A percentile compares a stretch with the other conserved stretches of the same genome.
Evolutionary conservation across 2,797 vertebrate genomes (phyloP).

Genomic region (Monodelphis domestica): DNA sequence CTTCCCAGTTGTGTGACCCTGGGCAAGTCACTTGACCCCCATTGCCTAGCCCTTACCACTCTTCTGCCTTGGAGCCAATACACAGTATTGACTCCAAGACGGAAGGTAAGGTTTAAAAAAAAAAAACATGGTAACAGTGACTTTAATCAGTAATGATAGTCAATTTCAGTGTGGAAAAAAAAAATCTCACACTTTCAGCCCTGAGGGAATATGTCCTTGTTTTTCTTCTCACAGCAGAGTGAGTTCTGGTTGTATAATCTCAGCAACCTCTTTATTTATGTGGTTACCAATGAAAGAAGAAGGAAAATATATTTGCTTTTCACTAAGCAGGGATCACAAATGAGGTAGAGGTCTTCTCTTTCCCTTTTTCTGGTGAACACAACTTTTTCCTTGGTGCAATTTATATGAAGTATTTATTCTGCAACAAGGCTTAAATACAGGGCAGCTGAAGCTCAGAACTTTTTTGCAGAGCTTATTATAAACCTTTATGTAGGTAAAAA

Average conservation of each 20-base stretch:
- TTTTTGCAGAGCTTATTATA: background rate
- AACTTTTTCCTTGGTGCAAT: background rate
- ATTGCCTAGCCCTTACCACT: no score
- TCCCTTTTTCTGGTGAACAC: conserved; percentile 12
- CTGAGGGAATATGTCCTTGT: background rate
- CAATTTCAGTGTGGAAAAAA: background rate
- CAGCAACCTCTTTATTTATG: conserved; percentile 34
- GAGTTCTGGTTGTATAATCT: background rate
- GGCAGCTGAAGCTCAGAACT: background rate
- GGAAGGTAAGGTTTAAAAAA: no score
- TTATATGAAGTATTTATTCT: conserved; percentile 15
- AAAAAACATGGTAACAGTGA: conserved; percentile 1
- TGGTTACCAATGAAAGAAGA: conserved; percentile 28
- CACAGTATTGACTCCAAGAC: no score
- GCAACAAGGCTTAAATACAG: background rate
- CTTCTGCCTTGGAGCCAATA: no score
- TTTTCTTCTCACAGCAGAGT: conserved; percentile 18
- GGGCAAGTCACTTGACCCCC: no score
- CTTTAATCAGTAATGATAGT: background rate
- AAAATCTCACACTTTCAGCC: background rate
- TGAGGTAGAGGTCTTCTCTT: background rate
- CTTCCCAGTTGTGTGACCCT: no score
- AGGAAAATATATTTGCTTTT: conserved; percentile 41
- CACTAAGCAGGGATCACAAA: conserved; percentile 23
- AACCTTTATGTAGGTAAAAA: conserved; percentile 9